phyloP scores from a whole-genome alignment of 2,113 vertebrate species.

The Rhadina sibilatrix region DNA sequence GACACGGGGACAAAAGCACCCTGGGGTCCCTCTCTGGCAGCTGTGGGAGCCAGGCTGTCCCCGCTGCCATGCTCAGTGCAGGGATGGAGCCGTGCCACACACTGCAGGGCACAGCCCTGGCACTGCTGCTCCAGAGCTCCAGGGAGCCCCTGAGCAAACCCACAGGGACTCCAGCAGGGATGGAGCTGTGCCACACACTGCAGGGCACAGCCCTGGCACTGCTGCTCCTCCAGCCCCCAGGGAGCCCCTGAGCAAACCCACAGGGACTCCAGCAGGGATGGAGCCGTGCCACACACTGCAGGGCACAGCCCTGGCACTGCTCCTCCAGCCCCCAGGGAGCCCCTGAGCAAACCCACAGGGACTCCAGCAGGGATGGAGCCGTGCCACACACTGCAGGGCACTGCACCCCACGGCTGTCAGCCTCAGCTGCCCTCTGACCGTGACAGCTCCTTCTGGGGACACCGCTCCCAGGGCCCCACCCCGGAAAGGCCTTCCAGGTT shows the following conservation, averaged over 20 bases:
- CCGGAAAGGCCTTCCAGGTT: neutral
- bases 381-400: too few relatives aligned
- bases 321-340: too few relatives aligned
- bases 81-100: fast-evolving
- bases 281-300: too few relatives aligned
- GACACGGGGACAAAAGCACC: neutral
- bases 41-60: fast-evolving
- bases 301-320: too few relatives aligned
- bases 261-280: too few relatives aligned
- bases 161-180: fast-evolving
- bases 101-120: neutral
- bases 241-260: too few relatives aligned
- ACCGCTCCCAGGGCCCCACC: neutral
- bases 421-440: neutral
- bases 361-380: too few relatives aligned
- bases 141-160: too few relatives aligned
- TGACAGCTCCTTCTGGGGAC: neutral
- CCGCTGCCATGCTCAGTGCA: fast-evolving
- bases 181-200: too few relatives aligned
- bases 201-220: too few relatives aligned
- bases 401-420: fast-evolving
- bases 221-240: too few relatives aligned
- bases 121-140: fast-evolving
- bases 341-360: too few relatives aligned
- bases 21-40: fast-evolving